Base-by-base conservation (phyloP, 2,888 invertebrate species). In the Neoascia interrupta region DNA sequence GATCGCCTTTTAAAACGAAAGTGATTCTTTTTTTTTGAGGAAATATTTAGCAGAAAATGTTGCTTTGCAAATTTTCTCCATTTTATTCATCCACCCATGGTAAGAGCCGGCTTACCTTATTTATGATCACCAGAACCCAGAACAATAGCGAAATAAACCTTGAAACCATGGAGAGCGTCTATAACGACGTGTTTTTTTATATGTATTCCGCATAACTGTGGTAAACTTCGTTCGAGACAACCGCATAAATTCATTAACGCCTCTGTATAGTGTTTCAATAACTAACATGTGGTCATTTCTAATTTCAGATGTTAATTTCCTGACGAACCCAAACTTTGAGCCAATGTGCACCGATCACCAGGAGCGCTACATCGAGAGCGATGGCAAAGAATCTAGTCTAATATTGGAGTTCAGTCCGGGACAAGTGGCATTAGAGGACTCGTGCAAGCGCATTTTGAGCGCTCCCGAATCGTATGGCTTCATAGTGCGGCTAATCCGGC, bases 351-450 rank as follows among this genome's bases (percentile, higher is more conserved):
- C 85, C 60, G 83, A 83, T 10, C 86, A 87, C 81, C 84, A 86
- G 41, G 88, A 88, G 66, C 85, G 86, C 37, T 87, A 85, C 81
- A 84, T 88, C 53, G 86, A 86, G 58, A 88, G 88, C 76, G 86
- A 88, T 18, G 88, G 88, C 74, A 86, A 85, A 68, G 86, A 87
- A 83, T 88, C 88, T 83, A 88, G 88, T 84, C 85, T 88, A 11
- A 86, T 87, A 79, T 85, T 88, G 49, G 87, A 88, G 76, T 85
- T 88, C 56, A 85, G 87, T 75, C 84, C 87, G 51, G 85, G 84
- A 66, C 84, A 84, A 8, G n/a, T n/a, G n/a, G 75, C 81, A 31
- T 82, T 84, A 45, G 80, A 84, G 21, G 82, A 81, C 13, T 85
- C 85, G 34, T 88, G 88, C 64, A 85, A 86, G 47, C 85, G 88